Evolutionary conservation across 2,888 invertebrate species (phyloP).

Genomic region (Lepetodrilus schrolli): DNA sequence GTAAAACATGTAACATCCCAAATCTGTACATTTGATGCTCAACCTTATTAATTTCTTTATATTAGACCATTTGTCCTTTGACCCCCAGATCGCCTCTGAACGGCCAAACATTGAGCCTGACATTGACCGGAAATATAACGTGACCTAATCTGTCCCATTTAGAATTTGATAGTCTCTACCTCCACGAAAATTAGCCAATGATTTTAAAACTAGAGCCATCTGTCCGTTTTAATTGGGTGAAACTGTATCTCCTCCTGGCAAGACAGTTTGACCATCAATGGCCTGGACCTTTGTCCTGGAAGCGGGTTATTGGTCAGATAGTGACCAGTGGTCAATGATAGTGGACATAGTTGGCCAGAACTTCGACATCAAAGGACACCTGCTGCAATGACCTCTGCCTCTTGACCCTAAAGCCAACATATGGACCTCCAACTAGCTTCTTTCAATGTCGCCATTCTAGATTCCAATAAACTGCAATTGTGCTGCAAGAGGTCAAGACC

Average conservation of each 20-base stretch:
- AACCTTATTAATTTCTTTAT: too few relatives aligned
- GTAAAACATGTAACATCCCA: too few relatives aligned
- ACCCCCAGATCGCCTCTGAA: too few relatives aligned
- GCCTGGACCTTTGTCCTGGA: too few relatives aligned
- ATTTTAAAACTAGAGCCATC: not conserved
- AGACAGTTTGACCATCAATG: not conserved
- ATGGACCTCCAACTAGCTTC: slow-evolving; percentile 5
- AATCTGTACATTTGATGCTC: too few relatives aligned
- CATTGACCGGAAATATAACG: not conserved
- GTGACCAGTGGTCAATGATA: slow-evolving; percentile 20
- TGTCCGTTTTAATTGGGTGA: not conserved
- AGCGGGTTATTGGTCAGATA: slow-evolving; percentile 1
- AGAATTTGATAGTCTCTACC: not conserved
- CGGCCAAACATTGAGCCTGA: not conserved
- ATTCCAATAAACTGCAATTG: slow-evolving; percentile 17
- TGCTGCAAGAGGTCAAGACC: not conserved
- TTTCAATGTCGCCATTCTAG: not conserved
- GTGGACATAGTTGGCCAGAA: slow-evolving; percentile 11
- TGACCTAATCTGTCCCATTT: not conserved
- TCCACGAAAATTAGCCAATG: not conserved
- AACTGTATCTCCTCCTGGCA: not conserved
- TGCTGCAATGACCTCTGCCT: slow-evolving; percentile 20
- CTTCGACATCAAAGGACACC: slow-evolving; percentile 17
- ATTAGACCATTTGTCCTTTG: too few relatives aligned
- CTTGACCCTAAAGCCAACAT: slow-evolving; percentile 10